Base-by-base conservation (phyloP, 2,797 vertebrate genomes). In the Dromococcyx pavoninus region DNA sequence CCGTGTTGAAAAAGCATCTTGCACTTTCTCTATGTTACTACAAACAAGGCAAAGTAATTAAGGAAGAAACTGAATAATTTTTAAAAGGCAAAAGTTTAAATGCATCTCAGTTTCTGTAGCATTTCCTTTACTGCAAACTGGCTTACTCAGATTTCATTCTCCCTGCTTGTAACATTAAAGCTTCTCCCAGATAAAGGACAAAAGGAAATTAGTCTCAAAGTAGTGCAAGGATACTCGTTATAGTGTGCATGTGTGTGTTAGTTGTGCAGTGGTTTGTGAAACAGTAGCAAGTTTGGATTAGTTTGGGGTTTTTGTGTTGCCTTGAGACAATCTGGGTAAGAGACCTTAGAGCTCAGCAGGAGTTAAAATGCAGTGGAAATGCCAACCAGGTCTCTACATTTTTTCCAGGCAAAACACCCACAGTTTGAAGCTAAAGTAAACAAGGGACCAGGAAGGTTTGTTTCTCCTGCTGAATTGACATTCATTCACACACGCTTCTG, bases 11-110 rank as follows among this genome's bases (percentile, higher is more conserved):
- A 91, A 94, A 92, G 80, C 72, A 51, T 92, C 92, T 94, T 93
- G 89, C 93, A 95, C 84, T 96, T 95, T 91, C 76, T 88, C 50
- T 73, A 23, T 23, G 33, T 88, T 93, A 82, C 51, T 54, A 43
- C n/a, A 86, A 79, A 43, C 1, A 8, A 91, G 77, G 64, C 67
- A 71, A 95, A 81, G 33, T 73, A 56, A 60, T 66, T 72, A 70
- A 73, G 43, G 64, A 88, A 89, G 51, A 91, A 70, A 51, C 0
- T 2, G 12, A 48, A 71, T 70, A 1, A 9, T 56, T 84, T 94
- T 74, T 58, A 7, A 79, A 94, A 64, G 13, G 43, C 33, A 50
- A 24, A 91, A 61, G 24, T 72, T 85, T 65, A 82, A 18, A 41
- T 65, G 64, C 88, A 74, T 67, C 53, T 88, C 80, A 79, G 67